These are phyloP conservation scores for Ficedula albicollis DNA, from an alignment of 2,797 vertebrate species.

Conservation along the genomic window DNA sequence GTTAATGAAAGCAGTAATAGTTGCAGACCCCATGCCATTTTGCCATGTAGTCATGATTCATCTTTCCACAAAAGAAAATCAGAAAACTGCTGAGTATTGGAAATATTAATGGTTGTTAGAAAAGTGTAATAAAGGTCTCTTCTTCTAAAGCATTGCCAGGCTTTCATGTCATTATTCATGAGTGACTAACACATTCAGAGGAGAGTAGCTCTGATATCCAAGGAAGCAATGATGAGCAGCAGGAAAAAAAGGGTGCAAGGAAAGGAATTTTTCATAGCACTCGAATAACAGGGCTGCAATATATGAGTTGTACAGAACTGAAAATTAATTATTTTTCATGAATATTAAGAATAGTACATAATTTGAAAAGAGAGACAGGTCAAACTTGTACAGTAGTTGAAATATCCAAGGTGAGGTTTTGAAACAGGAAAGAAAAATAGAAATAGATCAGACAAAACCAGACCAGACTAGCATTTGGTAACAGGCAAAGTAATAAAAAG, in stretches of 20 bases:
- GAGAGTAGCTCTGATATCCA: conserved; percentile 56
- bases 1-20: conserved; percentile 65
- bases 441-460: not conserved
- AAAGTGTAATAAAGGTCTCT: conserved; percentile 69
- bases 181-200: conserved; percentile 66
- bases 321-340: conserved; percentile 29
- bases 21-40: conserved; percentile 50
- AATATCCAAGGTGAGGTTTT: not conserved
- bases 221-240: conserved; percentile 41
- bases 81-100: conserved; percentile 70
- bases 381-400: not conserved
- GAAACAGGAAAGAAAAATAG: not conserved
- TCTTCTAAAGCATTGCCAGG: conserved; percentile 58
- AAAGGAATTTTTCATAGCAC: conserved; percentile 38
- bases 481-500: not conserved
- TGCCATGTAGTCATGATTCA: conserved; percentile 50
- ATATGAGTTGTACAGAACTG: not conserved
- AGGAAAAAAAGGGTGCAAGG: not conserved
- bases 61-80: conserved; percentile 75
- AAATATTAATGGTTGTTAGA: conserved; percentile 73
- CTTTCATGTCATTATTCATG: conserved; percentile 77
- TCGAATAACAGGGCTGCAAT: not conserved
- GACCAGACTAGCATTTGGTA: not conserved
- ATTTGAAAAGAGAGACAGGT: not conserved
- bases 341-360: not conserved